Evolutionary conservation across 2,888 invertebrate genomes (phyloP).

Genomic region (Drosophila cyrtoloma): DNA sequence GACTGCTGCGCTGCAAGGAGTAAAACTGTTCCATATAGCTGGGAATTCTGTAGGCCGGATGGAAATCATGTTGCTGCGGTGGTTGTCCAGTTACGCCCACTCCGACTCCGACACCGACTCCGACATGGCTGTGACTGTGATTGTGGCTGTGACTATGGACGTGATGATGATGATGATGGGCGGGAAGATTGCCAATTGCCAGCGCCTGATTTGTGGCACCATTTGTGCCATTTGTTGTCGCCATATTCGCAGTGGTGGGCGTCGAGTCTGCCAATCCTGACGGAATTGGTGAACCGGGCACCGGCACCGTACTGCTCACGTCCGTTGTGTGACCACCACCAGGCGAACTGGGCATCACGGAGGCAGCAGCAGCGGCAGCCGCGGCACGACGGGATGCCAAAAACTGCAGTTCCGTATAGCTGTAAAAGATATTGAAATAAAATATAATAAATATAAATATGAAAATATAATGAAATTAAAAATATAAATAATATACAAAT

Average conservation of each 20-base stretch:
- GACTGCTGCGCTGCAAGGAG: slow-evolving; percentile 89
- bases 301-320: slow-evolving; percentile 56
- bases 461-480: neutral
- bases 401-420: slow-evolving; percentile 85
- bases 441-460: neutral
- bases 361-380: slow-evolving; percentile 86
- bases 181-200: slow-evolving; percentile 29
- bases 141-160: slow-evolving; percentile 58
- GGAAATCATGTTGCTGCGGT: slow-evolving; percentile 86
- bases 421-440: slow-evolving; percentile 46
- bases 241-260: slow-evolving; percentile 16
- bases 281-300: slow-evolving; percentile 22
- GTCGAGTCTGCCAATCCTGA: slow-evolving; percentile 40
- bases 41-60: slow-evolving; percentile 90
- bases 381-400: slow-evolving; percentile 85
- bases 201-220: slow-evolving; percentile 22
- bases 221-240: slow-evolving; percentile 28
- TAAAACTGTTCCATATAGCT: slow-evolving; percentile 93
- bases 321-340: slow-evolving; percentile 57
- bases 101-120: slow-evolving; percentile 53
- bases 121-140: slow-evolving; percentile 50
- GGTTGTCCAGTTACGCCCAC: slow-evolving; percentile 85
- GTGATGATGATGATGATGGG: slow-evolving; percentile 63
- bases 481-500: neutral
- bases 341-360: slow-evolving; percentile 82